These are phyloP conservation scores for Orthosia gracilis DNA, from an alignment of 2,888 invertebrate genomes.

Conservation along the genomic window DNA sequence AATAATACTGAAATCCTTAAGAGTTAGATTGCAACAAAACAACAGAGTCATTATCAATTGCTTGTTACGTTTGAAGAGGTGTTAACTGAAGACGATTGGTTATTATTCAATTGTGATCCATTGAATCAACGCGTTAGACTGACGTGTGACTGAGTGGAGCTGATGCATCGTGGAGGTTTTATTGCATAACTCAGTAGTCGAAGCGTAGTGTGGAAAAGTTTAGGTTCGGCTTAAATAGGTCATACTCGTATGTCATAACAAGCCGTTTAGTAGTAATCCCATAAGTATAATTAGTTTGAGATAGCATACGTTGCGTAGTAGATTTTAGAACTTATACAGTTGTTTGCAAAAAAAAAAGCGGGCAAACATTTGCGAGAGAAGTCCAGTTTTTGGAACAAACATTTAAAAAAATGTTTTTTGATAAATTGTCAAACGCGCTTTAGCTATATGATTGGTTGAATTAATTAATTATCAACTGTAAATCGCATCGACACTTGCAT, in stretches of 20 bases:
- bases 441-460: no score
- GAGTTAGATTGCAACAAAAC: constrained; percentile 14
- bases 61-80: constrained; percentile 35
- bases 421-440: no score
- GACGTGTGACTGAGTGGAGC: constrained; percentile 25
- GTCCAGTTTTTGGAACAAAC: no score
- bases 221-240: neutral
- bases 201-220: neutral
- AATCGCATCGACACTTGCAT: no score
- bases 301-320: no score
- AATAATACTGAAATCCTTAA: neutral
- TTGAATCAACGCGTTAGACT: constrained; percentile 32
- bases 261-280: no score
- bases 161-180: constrained; percentile 37
- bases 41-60: constrained; percentile 43
- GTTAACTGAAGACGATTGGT: constrained; percentile 54
- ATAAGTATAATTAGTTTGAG: no score
- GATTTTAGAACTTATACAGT: no score
- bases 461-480: no score
- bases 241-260: neutral
- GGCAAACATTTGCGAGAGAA: no score
- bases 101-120: constrained; percentile 57
- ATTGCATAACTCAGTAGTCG: constrained; percentile 15
- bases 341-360: no score
- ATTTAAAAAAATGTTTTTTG: no score